Evolutionary conservation across 2,888 invertebrate genomes (phyloP), one percentile per base, ranked within the genome.

Genomic region (Mystacides longicornis): DNA sequence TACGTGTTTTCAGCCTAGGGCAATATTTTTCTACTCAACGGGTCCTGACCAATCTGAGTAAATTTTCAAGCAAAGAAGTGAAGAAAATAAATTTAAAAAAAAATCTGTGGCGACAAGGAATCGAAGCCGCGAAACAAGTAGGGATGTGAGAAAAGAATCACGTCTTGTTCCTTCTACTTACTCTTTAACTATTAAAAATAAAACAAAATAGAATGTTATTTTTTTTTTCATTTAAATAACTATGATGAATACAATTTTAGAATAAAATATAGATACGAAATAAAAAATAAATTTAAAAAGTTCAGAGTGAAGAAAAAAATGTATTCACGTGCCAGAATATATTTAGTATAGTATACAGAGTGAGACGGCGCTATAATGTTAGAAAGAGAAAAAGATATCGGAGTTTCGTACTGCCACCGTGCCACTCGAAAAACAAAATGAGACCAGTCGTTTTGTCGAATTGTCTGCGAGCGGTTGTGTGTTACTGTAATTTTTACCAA

Each of bases 391-490:
- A 16, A 14, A 3, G 3, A 3, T 14, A 37, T 37, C n/a, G n/a
- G n/a, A n/a, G n/a, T n/a, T n/a, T n/a, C n/a, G n/a, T n/a, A n/a
- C n/a, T n/a, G n/a, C n/a, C n/a, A 3, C 16, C 3, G 37, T 37
- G 16, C 37, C n/a, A 14, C 3, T n/a, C 14, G 37, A 37, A 37
- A 37, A 37, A 37, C 16, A 37, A 37, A 37, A 27, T 27, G 23
- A 23, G 11, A 33, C 37, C 50, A 51, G 51, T 51, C 43, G 18
- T 23, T 43, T 43, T 23, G 23, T 51, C 23, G n/a, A 16, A 18
- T 43, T 23, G 23, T 43, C 43, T n/a, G 22, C 11, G 3, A 43
- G 5, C 1, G 51, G 51, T 51, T 14, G 51, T 43, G 49, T 16
- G 23, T 22, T 23, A 14, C 20, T 37, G 37, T 4, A n/a, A n/a